Conservation (phyloP, 2,888 invertebrate genomes). For the Julus scandinavius region DNA sequence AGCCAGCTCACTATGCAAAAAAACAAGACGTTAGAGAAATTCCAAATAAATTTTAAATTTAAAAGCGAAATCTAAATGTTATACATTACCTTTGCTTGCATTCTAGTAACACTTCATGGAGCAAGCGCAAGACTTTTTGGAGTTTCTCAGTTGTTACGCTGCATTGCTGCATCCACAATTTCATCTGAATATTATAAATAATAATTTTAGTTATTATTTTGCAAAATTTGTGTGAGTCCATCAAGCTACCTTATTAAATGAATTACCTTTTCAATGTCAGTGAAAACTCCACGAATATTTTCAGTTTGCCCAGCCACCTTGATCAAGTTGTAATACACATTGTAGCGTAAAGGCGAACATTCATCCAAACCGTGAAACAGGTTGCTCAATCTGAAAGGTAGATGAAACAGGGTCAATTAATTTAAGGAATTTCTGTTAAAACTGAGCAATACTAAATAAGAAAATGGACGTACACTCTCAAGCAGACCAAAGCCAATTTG, state of each 20-base stretch:
- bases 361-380: slow-evolving; percentile 91
- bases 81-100: slow-evolving; percentile 80
- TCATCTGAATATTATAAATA: slow-evolving; percentile 62
- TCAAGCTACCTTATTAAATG: slow-evolving; percentile 69
- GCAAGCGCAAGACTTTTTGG: slow-evolving; percentile 87
- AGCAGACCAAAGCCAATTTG: slow-evolving; percentile 81
- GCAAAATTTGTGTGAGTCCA: neutral
- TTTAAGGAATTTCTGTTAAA: neutral
- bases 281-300: slow-evolving; percentile 84
- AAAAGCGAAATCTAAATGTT: slow-evolving; percentile 55
- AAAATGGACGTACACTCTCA: slow-evolving; percentile 80
- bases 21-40: neutral
- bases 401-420: neutral
- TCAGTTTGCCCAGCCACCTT: slow-evolving; percentile 89
- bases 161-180: slow-evolving; percentile 65
- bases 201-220: neutral
- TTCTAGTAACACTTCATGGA: slow-evolving; percentile 88
- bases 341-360: slow-evolving; percentile 85
- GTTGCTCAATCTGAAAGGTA: slow-evolving; percentile 80
- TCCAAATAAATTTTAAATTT: neutral
- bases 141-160: slow-evolving; percentile 67
- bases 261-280: slow-evolving; percentile 77
- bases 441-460: too few relatives aligned
- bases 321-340: slow-evolving; percentile 91
- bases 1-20: slow-evolving; percentile 80